Percentiles rank a stretch among this genome's conserved stretches.
Conservation (phyloP, 2,797 vertebrate species). For the Arnoldichthys spilopterus region DNA sequence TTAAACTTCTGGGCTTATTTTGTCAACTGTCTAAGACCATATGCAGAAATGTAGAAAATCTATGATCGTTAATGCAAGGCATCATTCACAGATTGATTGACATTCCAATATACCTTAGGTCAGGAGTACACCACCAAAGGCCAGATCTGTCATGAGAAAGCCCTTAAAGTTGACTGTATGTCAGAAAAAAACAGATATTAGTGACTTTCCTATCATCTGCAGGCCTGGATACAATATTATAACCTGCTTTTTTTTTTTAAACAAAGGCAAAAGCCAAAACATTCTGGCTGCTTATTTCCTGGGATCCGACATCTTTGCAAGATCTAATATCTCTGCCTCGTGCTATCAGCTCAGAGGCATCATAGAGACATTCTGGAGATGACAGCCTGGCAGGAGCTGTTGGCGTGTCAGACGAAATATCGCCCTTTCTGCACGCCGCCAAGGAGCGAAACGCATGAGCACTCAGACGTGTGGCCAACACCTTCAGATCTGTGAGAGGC, state of each 20-base stretch:
- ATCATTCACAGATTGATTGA: not conserved
- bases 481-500: constrained; percentile 9
- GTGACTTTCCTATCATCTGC: not conserved
- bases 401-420: constrained; percentile 40
- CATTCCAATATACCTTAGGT: not conserved
- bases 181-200: too few species aligned
- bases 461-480: constrained; percentile 12
- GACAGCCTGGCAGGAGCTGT: constrained; percentile 39
- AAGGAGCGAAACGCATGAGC: constrained; percentile 20
- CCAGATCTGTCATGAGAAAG: not conserved
- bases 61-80: not conserved
- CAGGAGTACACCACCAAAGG: not conserved
- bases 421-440: constrained; percentile 17
- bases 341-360: constrained; percentile 17
- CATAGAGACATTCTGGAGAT: constrained; percentile 46
- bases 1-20: too few species aligned
- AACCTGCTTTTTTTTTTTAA: not conserved
- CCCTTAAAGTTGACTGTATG: not conserved
- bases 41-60: too few species aligned
- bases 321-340: not conserved
- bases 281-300: not conserved
- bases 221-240: not conserved
- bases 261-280: not conserved
- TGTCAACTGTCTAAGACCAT: too few species aligned
- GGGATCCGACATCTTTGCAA: not conserved